phyloP scores from a whole-genome alignment of 2,113 vertebrate genomes.

The Rhinichthys klamathensis region DNA sequence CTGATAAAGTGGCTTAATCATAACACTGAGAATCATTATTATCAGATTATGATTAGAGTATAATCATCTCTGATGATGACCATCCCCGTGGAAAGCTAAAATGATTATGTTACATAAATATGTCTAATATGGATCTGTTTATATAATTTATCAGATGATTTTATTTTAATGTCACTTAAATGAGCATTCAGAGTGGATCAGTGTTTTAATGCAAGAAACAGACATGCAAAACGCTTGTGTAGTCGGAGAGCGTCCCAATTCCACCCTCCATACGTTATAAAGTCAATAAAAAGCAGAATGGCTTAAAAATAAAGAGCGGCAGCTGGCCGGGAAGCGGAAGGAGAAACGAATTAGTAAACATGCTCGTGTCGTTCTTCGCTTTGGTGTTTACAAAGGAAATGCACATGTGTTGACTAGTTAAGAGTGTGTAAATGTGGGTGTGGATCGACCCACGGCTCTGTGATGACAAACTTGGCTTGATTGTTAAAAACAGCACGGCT shows the following conservation, averaged over 20 bases:
- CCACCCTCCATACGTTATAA: not conserved
- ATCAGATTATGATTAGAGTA: constrained; percentile 35
- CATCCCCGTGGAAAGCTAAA: constrained; percentile 31
- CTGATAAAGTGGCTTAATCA: constrained; percentile 36
- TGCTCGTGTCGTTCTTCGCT: too few relatives aligned
- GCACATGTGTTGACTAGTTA: not conserved
- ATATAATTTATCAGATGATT: constrained; percentile 7
- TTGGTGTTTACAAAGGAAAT: not conserved
- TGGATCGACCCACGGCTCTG: not conserved
- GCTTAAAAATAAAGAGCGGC: not conserved
- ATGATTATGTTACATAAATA: constrained; percentile 18
- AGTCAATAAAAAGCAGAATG: not conserved
- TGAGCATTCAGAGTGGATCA: not conserved
- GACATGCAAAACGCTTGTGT: not conserved
- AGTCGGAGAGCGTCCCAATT: not conserved
- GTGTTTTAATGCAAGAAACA: constrained; percentile 7
- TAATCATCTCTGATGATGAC: constrained; percentile 38
- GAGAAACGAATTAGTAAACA: not conserved
- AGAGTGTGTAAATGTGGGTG: constrained; percentile 19
- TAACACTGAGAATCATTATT: constrained; percentile 21
- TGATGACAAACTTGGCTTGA: constrained; percentile 19
- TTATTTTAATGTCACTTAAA: constrained; percentile 16
- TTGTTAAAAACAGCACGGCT: not conserved
- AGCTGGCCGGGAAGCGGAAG: not conserved
- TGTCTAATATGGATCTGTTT: constrained; percentile 19